A percentile compares a stretch with the other conserved stretches of the same genome.
phyloP scores from a whole-genome alignment of 2,888 invertebrate genomes.

The Coleophora flavipennella region DNA sequence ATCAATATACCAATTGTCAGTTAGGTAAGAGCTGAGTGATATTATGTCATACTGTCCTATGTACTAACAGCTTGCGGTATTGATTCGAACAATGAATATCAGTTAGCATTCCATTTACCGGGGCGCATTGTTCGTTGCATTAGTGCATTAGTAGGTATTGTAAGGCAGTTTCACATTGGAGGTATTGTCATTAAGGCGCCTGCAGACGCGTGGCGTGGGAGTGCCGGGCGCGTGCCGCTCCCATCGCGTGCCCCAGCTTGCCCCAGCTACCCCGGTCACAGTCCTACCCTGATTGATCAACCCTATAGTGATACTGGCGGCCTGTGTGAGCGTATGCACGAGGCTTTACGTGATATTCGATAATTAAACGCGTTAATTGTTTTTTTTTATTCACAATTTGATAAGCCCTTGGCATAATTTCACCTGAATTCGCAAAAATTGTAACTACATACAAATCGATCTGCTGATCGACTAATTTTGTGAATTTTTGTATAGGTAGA shows the following conservation, averaged over 20 bases:
- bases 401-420: no score
- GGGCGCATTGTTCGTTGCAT: constrained; percentile 18
- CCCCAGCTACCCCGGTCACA: constrained; percentile 15
- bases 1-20: no score
- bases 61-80: not conserved
- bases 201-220: constrained; percentile 62
- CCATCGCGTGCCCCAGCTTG: constrained; percentile 52
- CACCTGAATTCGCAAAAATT: no score
- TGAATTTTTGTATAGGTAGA: no score
- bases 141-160: constrained; percentile 19
- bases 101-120: constrained; percentile 16
- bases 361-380: no score
- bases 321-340: not conserved
- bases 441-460: no score
- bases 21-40: no score
- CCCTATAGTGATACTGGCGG: constrained; percentile 36
- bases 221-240: constrained; percentile 68
- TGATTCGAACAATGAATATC: constrained; percentile 7
- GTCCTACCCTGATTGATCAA: constrained; percentile 41
- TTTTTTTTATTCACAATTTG: no score
- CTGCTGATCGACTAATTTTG: no score
- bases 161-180: constrained; percentile 33
- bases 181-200: not conserved
- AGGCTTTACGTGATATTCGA: no score
- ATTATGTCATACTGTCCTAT: no score